Base-by-base conservation (phyloP, 53 echinoderm and acorn worm genomes). In the Holothuria leucospilota region DNA sequence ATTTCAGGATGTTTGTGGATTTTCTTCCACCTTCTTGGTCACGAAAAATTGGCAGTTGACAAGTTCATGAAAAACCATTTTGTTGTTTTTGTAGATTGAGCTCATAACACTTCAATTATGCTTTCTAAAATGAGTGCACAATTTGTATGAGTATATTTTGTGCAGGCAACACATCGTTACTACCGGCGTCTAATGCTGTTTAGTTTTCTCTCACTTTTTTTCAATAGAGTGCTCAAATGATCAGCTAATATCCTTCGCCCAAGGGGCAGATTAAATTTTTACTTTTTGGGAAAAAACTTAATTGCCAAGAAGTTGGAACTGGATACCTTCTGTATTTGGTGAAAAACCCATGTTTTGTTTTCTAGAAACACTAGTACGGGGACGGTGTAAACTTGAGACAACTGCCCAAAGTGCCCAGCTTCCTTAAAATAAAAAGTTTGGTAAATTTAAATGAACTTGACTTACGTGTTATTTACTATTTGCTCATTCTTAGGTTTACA, bases 91-190 rank as follows among this genome's bases (percentile, higher is more conserved):
- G n/a, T 20, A 66, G 66, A 66, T 18, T 26, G 66, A 66, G 66
- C 66, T 66, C 66, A 66, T 66, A 66, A n/a, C 66, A 27, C 66
- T 66, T n/a, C n/a, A 13, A 66, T 66, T 66, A 20, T 66, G 66
- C 29, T 66, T 66, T n/a, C n/a, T 66, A 66, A 66, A 66, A 66
- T 66, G 24, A 66, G 66, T 66, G 15, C 15, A 66, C 66, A 66
- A 66, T 66, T 66, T 66, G 66, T 66, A 23, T 66, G 66, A n/a
- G 66, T 66, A 66, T n/a, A n/a, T n/a, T 66, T 66, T 29, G 66
- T 66, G 66, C 66, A 66, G 66, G 66, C 66, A 66, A n/a, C 66
- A 66, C 6, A 66, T 66, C n/a, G n/a, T 6, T 66, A 66, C 66
- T 66, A 66, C 66, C 15, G 24, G 66, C 66, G 29, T 66, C 26